phyloP scores from a whole-genome alignment of 1,140 invertebrate species.

The Bombus impatiens region DNA sequence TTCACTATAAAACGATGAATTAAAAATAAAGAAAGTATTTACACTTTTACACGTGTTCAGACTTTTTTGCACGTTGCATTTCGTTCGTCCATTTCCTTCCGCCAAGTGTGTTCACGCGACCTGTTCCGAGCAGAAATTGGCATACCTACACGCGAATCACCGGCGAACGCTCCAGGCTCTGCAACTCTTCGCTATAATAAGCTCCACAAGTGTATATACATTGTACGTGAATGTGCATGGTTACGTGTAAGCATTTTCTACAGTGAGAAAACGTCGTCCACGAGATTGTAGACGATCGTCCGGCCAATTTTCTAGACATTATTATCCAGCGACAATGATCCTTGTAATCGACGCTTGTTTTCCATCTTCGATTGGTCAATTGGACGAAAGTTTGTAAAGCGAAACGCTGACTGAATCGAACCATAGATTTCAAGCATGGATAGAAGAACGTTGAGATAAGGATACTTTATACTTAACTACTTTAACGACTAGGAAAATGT shows the following conservation, averaged over 20 bases:
- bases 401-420: neutral
- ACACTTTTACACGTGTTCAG: neutral
- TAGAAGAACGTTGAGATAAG: no score
- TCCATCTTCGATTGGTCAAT: neutral
- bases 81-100: neutral
- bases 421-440: no score
- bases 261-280: neutral
- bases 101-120: neutral
- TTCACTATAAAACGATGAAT: no score
- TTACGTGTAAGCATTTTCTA: neutral
- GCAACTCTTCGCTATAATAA: neutral
- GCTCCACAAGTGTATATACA: constrained; percentile 11
- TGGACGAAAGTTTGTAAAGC: neutral
- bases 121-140: neutral
- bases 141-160: constrained; percentile 6
- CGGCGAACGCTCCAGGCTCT: neutral
- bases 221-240: neutral
- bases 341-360: no score
- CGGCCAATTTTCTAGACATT: constrained; percentile 33
- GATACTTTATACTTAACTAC: no score
- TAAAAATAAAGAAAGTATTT: no score
- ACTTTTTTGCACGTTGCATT: neutral
- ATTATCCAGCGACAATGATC: constrained; percentile 21
- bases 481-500: no score
- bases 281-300: neutral